Evolutionary conservation across 1,140 invertebrate species (phyloP).

Genomic region (Magallana ariakensis): DNA sequence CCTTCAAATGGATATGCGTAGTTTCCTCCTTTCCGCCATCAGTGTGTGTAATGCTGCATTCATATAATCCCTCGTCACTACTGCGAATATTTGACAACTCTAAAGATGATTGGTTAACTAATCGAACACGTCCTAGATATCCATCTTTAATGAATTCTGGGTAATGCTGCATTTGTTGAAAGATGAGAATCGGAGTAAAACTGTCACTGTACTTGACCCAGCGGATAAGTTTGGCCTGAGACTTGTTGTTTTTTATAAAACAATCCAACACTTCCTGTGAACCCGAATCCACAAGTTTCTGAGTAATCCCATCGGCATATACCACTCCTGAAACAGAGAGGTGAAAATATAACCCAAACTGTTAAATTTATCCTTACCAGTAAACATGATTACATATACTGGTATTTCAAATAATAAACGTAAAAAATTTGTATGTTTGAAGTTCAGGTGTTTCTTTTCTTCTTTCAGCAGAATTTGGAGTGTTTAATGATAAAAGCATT

Average conservation of each 20-base stretch:
- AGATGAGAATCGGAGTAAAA: neutral
- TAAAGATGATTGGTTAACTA: slow-evolving; percentile 25
- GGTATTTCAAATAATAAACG: too few relatives aligned
- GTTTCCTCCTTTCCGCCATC: neutral
- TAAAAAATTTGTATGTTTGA: too few relatives aligned
- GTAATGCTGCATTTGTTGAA: slow-evolving; percentile 38
- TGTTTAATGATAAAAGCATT: too few relatives aligned
- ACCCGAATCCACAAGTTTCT: neutral
- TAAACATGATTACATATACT: too few relatives aligned
- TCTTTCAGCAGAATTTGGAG: too few relatives aligned
- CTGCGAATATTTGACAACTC: neutral
- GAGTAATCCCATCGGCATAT: neutral
- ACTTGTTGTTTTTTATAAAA: slow-evolving; percentile 2
- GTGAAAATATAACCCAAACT: too few relatives aligned
- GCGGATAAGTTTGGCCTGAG: neutral
- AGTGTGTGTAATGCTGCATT: neutral
- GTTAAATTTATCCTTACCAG: too few relatives aligned
- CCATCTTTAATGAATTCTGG: slow-evolving; percentile 17
- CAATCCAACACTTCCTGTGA: slow-evolving; percentile 16
- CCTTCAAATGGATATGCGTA: neutral
- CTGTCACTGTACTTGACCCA: neutral
- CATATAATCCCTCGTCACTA: slow-evolving; percentile 25
- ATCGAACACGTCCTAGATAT: neutral
- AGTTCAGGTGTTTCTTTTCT: too few relatives aligned
- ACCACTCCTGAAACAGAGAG: neutral